A percentile compares a stretch with the other conserved stretches of the same genome.
Evolutionary conservation across 2,888 invertebrate species (phyloP).

Genomic region (Heteropelma amictum): DNA sequence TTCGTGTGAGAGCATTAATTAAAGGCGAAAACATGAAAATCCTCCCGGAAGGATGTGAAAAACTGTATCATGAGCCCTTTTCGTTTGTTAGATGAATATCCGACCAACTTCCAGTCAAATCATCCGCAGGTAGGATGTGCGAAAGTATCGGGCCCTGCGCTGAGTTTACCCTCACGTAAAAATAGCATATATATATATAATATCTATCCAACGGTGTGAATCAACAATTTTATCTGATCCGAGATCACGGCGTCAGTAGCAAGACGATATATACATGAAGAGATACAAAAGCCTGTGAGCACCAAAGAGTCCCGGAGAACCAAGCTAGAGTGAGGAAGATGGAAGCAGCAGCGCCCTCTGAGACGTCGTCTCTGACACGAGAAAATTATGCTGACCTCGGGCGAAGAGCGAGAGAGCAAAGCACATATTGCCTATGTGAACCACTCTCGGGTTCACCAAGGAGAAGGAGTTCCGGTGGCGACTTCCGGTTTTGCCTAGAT

Average conservation of each 20-base stretch:
- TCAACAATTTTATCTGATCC: conserved; percentile 38
- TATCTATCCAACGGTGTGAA: conserved; percentile 41
- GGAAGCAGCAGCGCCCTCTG: conserved; percentile 56
- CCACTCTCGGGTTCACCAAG: conserved; percentile 57
- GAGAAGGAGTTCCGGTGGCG: conserved; percentile 72
- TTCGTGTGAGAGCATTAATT: no score
- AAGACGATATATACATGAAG: conserved; percentile 21
- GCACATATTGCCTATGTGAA: conserved; percentile 69
- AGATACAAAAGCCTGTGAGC: conserved; percentile 20
- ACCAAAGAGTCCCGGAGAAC: not conserved
- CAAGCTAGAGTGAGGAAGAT: not conserved
- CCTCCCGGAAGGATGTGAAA: not conserved
- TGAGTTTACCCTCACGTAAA: conserved; percentile 4
- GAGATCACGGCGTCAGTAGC: conserved; percentile 20
- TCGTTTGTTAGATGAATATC: conserved; percentile 15
- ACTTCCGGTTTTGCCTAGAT: conserved; percentile 71
- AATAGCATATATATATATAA: not conserved
- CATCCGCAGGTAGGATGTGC: not conserved
- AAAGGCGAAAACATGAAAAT: no score
- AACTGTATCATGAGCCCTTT: not conserved
- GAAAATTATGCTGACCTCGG: conserved; percentile 73
- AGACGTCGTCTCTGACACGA: conserved; percentile 67
- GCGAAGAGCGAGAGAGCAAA: conserved; percentile 59
- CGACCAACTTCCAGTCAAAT: not conserved
- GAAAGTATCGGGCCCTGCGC: conserved; percentile 4